Conservation (phyloP, 1,140 invertebrate genomes). For the Conopomorpha cramerella region DNA sequence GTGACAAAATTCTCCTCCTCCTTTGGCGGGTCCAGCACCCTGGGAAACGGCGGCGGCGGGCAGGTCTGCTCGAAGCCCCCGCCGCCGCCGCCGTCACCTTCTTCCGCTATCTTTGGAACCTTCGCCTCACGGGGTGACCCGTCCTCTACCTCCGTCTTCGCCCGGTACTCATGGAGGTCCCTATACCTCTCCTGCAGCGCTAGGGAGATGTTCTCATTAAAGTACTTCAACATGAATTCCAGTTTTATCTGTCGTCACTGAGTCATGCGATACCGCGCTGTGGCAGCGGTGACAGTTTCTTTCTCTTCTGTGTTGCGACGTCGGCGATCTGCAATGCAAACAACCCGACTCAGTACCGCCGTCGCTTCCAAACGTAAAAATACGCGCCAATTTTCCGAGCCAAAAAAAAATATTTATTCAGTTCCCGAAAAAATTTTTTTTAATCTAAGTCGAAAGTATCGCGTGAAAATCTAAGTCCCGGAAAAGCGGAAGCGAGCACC, state of each 20-base stretch:
- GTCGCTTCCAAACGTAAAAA: no score
- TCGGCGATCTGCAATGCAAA: slow-evolving; percentile 27
- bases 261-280: slow-evolving; percentile 22
- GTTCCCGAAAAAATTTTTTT: slow-evolving; percentile 3
- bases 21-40: slow-evolving; percentile 49
- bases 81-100: slow-evolving; percentile 47
- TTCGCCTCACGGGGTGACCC: slow-evolving; percentile 52
- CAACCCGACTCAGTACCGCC: slow-evolving; percentile 11
- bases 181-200: slow-evolving; percentile 58
- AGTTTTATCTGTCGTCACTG: slow-evolving; percentile 43
- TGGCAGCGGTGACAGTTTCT: slow-evolving; percentile 5
- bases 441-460: not conserved
- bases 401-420: no score
- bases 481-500: slow-evolving; percentile 47
- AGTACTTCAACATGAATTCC: slow-evolving; percentile 61
- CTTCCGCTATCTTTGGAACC: slow-evolving; percentile 54
- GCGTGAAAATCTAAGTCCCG: slow-evolving; percentile 16
- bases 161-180: slow-evolving; percentile 58
- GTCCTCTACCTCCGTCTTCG: slow-evolving; percentile 55
- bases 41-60: slow-evolving; percentile 50
- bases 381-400: no score
- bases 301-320: slow-evolving; percentile 12
- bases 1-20: slow-evolving; percentile 64
- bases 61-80: slow-evolving; percentile 43
- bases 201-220: slow-evolving; percentile 58